phyloP scores from a whole-genome alignment of 2,797 vertebrate genomes.

The Fundulus diaphanus region DNA sequence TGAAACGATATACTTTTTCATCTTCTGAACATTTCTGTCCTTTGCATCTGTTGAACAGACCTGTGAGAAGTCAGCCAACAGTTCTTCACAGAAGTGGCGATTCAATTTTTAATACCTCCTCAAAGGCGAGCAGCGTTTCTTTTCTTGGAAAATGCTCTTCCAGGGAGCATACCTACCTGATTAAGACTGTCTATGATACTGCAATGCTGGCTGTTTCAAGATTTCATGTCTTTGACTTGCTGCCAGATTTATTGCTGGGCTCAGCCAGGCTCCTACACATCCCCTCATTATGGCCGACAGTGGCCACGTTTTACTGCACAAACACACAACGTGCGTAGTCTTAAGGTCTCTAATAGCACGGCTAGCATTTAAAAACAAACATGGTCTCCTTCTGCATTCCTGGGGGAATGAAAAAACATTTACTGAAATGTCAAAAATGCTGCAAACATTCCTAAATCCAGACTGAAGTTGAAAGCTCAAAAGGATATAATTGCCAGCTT shows the following conservation, averaged over 20 bases:
- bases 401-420: neutral
- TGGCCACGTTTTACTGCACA: conserved; percentile 43
- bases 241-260: conserved; percentile 56
- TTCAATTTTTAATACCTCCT: conserved; percentile 18
- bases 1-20: conserved; percentile 9
- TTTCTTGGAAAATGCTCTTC: conserved; percentile 33
- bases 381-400: neutral
- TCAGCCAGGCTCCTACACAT: conserved; percentile 53
- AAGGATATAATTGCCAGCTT: neutral
- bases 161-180: conserved; percentile 61
- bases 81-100: conserved; percentile 40
- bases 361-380: too few species aligned
- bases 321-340: neutral
- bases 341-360: neutral
- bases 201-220: conserved; percentile 54
- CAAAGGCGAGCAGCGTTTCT: conserved; percentile 33
- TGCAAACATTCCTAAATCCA: neutral
- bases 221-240: conserved; percentile 49
- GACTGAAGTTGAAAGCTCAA: neutral
- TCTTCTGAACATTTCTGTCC: conserved; percentile 41
- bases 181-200: conserved; percentile 64
- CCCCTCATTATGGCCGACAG: conserved; percentile 49
- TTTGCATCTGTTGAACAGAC: conserved; percentile 57
- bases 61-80: conserved; percentile 18
- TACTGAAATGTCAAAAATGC: neutral